These are phyloP conservation scores for Drosophila gaucha DNA, from an alignment of 2,888 invertebrate genomes.

Conservation along the genomic window DNA sequence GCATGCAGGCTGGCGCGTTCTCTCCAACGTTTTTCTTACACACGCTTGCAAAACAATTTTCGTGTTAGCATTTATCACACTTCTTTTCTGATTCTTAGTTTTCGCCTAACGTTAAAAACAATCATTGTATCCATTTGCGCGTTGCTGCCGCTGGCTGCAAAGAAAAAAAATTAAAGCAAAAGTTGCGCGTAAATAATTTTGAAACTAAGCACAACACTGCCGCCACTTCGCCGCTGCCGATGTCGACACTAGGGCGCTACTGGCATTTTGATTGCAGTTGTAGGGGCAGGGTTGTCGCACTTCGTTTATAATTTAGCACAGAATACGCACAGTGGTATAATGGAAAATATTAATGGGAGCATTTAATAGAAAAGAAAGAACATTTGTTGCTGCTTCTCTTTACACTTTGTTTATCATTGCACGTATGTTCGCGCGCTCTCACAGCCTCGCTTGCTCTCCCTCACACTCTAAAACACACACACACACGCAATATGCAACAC, in stretches of 20 bases:
- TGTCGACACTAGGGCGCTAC: constrained; percentile 36
- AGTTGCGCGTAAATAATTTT: constrained; percentile 52
- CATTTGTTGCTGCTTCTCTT: constrained; percentile 55
- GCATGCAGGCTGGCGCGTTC: constrained; percentile 48
- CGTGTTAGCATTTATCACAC: constrained; percentile 37
- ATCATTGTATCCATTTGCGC: constrained; percentile 46
- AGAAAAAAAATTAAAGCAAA: constrained; percentile 27
- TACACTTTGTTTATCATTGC: constrained; percentile 76
- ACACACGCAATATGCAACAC: constrained; percentile 61
- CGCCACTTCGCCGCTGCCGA: constrained; percentile 19
- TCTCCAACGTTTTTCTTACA: constrained; percentile 45
- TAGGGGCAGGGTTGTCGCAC: constrained; percentile 48
- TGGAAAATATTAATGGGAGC: constrained; percentile 13
- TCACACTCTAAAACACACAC: constrained; percentile 29
- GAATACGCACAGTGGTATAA: constrained; percentile 9
- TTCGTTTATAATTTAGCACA: constrained; percentile 13
- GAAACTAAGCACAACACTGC: constrained; percentile 63
- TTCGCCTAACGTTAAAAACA: constrained; percentile 51
- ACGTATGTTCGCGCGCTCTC: constrained; percentile 51
- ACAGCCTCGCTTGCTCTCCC: constrained; percentile 10
- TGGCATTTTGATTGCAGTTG: constrained; percentile 34
- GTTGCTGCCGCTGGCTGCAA: constrained; percentile 27
- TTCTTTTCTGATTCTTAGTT: constrained; percentile 33
- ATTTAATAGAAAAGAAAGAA: constrained; percentile 32
- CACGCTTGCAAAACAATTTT: constrained; percentile 44